Conservation (phyloP, 92 coral and sea anemone species). For the Actinostola sp. region DNA sequence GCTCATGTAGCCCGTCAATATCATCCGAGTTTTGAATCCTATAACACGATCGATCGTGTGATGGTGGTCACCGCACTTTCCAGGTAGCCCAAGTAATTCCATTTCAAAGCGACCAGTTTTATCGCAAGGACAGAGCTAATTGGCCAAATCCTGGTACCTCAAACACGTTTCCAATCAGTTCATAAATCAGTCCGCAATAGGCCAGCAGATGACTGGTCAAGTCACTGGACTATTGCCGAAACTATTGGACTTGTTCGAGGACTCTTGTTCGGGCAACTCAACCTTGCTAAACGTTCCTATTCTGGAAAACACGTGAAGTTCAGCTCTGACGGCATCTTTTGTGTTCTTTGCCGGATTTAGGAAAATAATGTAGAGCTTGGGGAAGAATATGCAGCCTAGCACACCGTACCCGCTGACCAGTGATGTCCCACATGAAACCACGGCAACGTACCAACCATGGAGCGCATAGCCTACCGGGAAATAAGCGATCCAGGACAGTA, state of each 20-base stretch:
- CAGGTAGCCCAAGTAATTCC: too few relatives aligned
- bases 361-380: slow-evolving; percentile 67
- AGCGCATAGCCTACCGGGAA: slow-evolving; percentile 64
- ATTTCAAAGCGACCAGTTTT: not conserved
- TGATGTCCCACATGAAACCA: slow-evolving; percentile 63
- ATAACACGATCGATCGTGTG: not conserved
- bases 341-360: slow-evolving; percentile 68
- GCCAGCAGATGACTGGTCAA: too few relatives aligned
- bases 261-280: slow-evolving; percentile 18
- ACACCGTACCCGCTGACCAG: slow-evolving; percentile 60
- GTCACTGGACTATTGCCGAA: too few relatives aligned
- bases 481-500: slow-evolving; percentile 62
- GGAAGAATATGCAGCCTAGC: slow-evolving; percentile 58
- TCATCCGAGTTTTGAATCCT: not conserved
- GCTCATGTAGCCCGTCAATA: not conserved
- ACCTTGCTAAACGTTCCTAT: slow-evolving; percentile 26
- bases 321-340: slow-evolving; percentile 31
- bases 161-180: too few relatives aligned
- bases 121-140: not conserved
- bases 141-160: too few relatives aligned
- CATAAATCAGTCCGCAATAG: too few relatives aligned
- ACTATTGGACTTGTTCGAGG: not conserved
- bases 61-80: too few relatives aligned
- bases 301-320: slow-evolving; percentile 31
- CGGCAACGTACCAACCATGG: slow-evolving; percentile 66